Evolutionary conservation across 64 coral and sea anemone genomes (phyloP).

Genomic region (Stichodactyla helianthus): DNA sequence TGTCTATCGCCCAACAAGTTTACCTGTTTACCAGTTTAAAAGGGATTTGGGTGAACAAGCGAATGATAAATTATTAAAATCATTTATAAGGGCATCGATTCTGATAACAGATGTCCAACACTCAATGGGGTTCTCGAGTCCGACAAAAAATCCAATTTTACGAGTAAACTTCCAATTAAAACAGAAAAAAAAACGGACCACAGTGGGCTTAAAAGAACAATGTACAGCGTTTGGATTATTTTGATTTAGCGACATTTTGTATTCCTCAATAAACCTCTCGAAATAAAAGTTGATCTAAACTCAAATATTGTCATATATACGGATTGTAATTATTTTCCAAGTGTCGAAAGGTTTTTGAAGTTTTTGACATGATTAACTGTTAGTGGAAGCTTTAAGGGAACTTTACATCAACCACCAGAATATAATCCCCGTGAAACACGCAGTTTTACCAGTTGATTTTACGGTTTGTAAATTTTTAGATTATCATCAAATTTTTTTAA

Average conservation of each 20-base stretch:
- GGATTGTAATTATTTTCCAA: neutral
- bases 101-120: neutral
- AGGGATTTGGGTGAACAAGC: neutral
- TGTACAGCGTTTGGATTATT: neutral
- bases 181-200: too few species aligned
- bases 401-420: too few species aligned
- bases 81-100: neutral
- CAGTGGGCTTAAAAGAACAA: too few species aligned
- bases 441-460: neutral
- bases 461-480: neutral
- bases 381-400: too few species aligned
- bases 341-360: neutral
- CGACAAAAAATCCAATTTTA: neutral
- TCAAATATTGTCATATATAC: neutral
- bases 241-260: neutral
- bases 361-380: neutral
- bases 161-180: neutral
- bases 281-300: neutral
- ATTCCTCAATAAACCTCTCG: neutral
- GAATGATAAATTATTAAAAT: neutral
- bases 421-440: neutral
- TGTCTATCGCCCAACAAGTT: neutral
- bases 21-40: conserved; percentile 11
- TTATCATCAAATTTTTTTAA: conserved; percentile 12
- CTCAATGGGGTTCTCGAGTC: neutral